phyloP scores from a whole-genome alignment of 2,797 vertebrate genomes.

The Hirundo rustica region DNA sequence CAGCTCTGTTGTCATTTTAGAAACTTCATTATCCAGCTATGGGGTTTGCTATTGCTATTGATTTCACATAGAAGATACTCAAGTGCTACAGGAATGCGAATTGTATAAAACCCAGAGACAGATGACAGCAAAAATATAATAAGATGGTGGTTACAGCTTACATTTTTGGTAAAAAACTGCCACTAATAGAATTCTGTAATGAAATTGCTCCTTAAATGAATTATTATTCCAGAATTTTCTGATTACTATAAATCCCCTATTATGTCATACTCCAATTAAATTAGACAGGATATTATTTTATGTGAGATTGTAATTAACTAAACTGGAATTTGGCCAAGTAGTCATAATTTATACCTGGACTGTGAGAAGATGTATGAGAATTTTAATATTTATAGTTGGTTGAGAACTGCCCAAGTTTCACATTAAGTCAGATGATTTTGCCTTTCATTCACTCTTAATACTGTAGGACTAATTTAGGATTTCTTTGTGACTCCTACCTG shows the following conservation, averaged over 20 bases:
- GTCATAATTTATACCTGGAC: conserved; percentile 21
- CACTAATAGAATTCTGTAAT: background rate
- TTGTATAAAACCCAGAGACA: background rate
- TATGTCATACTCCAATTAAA: conserved; percentile 52
- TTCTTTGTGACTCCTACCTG: background rate
- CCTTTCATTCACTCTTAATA: background rate
- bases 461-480: background rate
- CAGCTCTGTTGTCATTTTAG: conserved; percentile 7
- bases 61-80: conserved; percentile 22
- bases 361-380: background rate
- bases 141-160: conserved; percentile 1
- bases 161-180: background rate
- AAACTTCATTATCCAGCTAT: conserved; percentile 43
- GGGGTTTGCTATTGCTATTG: conserved; percentile 45
- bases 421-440: background rate
- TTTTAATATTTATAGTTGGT: background rate
- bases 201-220: conserved; percentile 9
- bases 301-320: conserved; percentile 43
- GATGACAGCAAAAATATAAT: background rate
- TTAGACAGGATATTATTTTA: conserved; percentile 40
- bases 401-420: background rate
- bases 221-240: conserved; percentile 37
- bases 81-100: background rate
- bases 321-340: conserved; percentile 32
- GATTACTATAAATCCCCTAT: conserved; percentile 25